Conservation (phyloP, 37 sponge, comb jelly and placozoan species). For the Beroe forskalii region DNA sequence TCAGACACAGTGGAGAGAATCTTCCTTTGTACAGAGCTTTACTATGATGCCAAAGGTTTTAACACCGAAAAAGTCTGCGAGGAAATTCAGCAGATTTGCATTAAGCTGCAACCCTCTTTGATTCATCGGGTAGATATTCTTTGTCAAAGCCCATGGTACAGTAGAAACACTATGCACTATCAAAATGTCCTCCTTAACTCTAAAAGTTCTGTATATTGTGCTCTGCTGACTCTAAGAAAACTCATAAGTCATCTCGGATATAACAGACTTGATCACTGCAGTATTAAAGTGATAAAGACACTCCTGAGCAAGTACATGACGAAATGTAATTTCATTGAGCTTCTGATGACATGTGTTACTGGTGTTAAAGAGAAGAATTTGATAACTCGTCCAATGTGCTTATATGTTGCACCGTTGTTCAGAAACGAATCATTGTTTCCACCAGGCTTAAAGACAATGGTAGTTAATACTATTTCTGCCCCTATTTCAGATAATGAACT, state of each 20-base stretch:
- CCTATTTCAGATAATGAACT: neutral
- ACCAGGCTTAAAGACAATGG: neutral
- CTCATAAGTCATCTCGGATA: conserved; percentile 39
- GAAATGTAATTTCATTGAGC: neutral
- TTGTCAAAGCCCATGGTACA: conserved; percentile 34
- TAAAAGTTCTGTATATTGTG: neutral
- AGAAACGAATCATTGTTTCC: neutral
- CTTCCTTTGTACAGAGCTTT: neutral
- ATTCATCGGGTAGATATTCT: neutral
- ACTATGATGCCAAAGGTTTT: conserved; percentile 4
- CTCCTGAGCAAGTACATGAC: neutral
- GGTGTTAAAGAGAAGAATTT: neutral
- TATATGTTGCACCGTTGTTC: neutral
- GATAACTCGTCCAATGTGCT: neutral
- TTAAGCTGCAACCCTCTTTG: neutral
- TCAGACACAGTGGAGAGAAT: neutral
- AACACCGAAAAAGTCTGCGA: neutral
- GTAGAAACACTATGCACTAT: conserved; percentile 24
- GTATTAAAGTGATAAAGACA: conserved; percentile 4
- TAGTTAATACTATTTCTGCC: neutral
- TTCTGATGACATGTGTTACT: neutral
- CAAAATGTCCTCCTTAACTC: neutral
- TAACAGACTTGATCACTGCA: conserved; percentile 23
- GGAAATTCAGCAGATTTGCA: neutral
- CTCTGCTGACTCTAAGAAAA: too few relatives aligned